phyloP scores from a whole-genome alignment of 2,888 invertebrate species.

The Plagodis dolabraria region DNA sequence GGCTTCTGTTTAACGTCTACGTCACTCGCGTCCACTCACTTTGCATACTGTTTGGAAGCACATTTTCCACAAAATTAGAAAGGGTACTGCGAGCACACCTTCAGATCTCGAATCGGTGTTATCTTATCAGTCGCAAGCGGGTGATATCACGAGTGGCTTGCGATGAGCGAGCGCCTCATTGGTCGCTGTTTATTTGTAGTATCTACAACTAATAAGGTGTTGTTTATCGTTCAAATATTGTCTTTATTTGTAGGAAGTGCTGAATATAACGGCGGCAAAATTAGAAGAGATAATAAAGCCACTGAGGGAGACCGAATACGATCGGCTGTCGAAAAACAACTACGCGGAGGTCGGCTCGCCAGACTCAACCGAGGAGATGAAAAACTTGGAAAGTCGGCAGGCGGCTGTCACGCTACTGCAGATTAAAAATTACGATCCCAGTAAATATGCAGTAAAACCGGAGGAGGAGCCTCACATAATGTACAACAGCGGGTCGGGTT shows the following conservation, averaged over 20 bases:
- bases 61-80: conserved; percentile 72
- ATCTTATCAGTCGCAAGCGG: conserved; percentile 73
- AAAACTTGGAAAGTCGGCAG: conserved; percentile 80
- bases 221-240: conserved; percentile 60
- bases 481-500: conserved; percentile 84
- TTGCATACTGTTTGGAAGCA: conserved; percentile 55
- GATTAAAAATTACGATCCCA: conserved; percentile 81
- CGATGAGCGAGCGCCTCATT: conserved; percentile 69
- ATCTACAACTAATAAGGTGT: conserved; percentile 63
- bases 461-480: conserved; percentile 83
- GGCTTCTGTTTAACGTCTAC: conserved; percentile 37
- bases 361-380: conserved; percentile 82
- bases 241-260: conserved; percentile 83
- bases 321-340: conserved; percentile 63
- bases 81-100: conserved; percentile 70
- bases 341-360: conserved; percentile 78
- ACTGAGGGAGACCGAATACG: conserved; percentile 66
- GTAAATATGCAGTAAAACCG: conserved; percentile 73
- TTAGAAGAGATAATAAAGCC: conserved; percentile 85
- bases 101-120: conserved; percentile 62
- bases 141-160: conserved; percentile 72
- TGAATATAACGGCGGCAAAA: conserved; percentile 83
- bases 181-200: conserved; percentile 68
- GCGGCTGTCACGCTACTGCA: conserved; percentile 81
- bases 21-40: conserved; percentile 63